These are phyloP conservation scores for Oxygymnocypris stewartii DNA, from an alignment of 2,113 vertebrate species.

Conservation along the genomic window DNA sequence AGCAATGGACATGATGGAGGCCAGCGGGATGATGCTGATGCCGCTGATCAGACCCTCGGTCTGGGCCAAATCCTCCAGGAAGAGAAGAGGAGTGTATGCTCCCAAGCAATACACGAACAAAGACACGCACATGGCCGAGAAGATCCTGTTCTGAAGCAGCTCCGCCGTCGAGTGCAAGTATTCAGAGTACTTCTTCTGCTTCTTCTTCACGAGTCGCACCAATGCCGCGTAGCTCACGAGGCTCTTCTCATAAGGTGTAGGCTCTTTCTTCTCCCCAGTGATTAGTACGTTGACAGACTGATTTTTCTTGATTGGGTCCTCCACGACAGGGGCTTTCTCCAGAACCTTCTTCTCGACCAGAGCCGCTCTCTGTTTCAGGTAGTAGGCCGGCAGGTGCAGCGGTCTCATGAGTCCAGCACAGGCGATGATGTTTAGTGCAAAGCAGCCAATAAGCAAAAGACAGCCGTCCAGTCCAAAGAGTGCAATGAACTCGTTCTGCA, in stretches of 20 bases:
- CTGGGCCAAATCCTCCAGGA: constrained; percentile 87
- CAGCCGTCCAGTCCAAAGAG: constrained; percentile 85
- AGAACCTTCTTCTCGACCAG: constrained; percentile 61
- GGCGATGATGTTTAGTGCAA: constrained; percentile 84
- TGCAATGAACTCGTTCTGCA: constrained; percentile 80
- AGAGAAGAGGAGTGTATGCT: constrained; percentile 82
- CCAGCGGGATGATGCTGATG: constrained; percentile 77
- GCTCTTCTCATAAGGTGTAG: constrained; percentile 34
- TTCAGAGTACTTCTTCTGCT: constrained; percentile 78
- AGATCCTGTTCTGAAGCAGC: constrained; percentile 82
- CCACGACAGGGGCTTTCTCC: constrained; percentile 41
- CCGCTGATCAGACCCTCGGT: constrained; percentile 76
- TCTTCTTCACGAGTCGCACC: constrained; percentile 73
- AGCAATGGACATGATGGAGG: constrained; percentile 83
- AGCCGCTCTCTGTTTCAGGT: constrained; percentile 70
- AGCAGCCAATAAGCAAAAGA: constrained; percentile 81
- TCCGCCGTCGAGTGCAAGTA: constrained; percentile 75
- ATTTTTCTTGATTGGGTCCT: constrained; percentile 49
- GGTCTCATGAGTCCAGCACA: constrained; percentile 87
- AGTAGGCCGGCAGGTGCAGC: constrained; percentile 62
- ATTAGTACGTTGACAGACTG: constrained; percentile 49
- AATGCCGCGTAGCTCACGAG: constrained; percentile 46
- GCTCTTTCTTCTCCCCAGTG: constrained; percentile 46
- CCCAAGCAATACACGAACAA: constrained; percentile 85
- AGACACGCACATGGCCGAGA: constrained; percentile 80